Percentiles rank a stretch among this genome's conserved stretches.
phyloP scores from a whole-genome alignment of 2,797 vertebrate genomes.

The Anguilla marmorata region DNA sequence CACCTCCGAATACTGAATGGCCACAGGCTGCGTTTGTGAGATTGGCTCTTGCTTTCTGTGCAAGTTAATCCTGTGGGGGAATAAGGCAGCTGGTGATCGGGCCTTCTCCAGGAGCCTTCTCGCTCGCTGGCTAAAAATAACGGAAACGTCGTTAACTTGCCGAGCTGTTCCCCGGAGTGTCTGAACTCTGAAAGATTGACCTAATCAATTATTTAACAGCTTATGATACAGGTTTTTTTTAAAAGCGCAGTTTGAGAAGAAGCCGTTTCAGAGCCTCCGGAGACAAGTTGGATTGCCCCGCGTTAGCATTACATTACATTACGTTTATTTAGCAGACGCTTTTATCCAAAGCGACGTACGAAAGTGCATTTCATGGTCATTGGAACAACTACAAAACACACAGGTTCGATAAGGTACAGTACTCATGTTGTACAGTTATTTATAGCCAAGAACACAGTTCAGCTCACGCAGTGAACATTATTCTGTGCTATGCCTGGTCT shows the following conservation, averaged over 20 bases:
- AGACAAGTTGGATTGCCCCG: background rate
- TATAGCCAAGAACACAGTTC: too few relatives aligned
- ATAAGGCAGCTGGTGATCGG: background rate
- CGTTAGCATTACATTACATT: too few relatives aligned
- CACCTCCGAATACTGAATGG: background rate
- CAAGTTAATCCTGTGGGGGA: background rate
- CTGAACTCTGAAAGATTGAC: background rate
- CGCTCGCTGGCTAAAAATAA: background rate
- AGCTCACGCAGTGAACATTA: too few relatives aligned
- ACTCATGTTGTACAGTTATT: too few relatives aligned
- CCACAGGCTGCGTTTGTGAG: background rate
- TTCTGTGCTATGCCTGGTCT: background rate
- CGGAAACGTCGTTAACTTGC: background rate
- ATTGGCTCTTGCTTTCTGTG: background rate
- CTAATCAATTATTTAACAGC: conserved; percentile 7
- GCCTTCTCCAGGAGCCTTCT: background rate
- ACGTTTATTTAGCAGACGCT: too few relatives aligned
- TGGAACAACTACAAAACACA: too few relatives aligned
- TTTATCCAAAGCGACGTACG: too few relatives aligned
- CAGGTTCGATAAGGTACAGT: too few relatives aligned
- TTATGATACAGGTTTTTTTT: background rate
- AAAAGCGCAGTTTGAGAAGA: background rate
- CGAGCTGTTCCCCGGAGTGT: background rate
- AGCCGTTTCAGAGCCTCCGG: background rate
- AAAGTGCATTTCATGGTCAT: too few relatives aligned